Evolutionary conservation across 2,113 vertebrate species (phyloP).

Genomic region (Typhlomys cinereus): DNA sequence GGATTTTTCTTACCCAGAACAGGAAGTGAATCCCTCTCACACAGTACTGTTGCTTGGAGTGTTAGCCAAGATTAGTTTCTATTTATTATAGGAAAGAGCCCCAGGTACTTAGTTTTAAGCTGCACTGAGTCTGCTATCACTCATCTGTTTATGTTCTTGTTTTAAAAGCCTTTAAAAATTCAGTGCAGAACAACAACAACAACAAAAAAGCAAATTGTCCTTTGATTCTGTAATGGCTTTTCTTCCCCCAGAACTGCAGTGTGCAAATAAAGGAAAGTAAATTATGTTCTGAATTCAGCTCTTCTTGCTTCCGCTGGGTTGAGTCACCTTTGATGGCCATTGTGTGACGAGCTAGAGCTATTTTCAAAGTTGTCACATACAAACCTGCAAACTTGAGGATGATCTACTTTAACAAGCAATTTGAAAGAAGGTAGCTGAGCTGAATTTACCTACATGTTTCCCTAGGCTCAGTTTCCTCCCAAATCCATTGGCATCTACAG

Average conservation of each 20-base stretch:
- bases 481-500: constrained; percentile 56
- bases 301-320: constrained; percentile 67
- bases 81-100: constrained; percentile 73
- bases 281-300: constrained; percentile 79
- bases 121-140: constrained; percentile 73
- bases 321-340: constrained; percentile 76
- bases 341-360: constrained; percentile 65
- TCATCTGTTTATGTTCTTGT: constrained; percentile 78
- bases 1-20: constrained; percentile 1
- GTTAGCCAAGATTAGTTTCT: constrained; percentile 69
- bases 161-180: constrained; percentile 75
- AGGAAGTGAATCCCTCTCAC: constrained; percentile 36
- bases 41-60: constrained; percentile 40
- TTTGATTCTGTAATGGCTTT: constrained; percentile 79
- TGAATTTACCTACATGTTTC: constrained; percentile 58
- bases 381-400: constrained; percentile 64
- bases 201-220: constrained; percentile 78
- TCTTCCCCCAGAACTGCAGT: constrained; percentile 74
- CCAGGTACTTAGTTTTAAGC: constrained; percentile 77
- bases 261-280: constrained; percentile 80
- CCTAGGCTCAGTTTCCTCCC: neutral
- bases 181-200: constrained; percentile 72
- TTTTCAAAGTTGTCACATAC: constrained; percentile 73
- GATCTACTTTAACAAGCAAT: constrained; percentile 66
- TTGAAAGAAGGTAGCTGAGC: constrained; percentile 57